Evolutionary conservation across 2,888 invertebrate genomes (phyloP).

Genomic region (Agriotes lineatus): DNA sequence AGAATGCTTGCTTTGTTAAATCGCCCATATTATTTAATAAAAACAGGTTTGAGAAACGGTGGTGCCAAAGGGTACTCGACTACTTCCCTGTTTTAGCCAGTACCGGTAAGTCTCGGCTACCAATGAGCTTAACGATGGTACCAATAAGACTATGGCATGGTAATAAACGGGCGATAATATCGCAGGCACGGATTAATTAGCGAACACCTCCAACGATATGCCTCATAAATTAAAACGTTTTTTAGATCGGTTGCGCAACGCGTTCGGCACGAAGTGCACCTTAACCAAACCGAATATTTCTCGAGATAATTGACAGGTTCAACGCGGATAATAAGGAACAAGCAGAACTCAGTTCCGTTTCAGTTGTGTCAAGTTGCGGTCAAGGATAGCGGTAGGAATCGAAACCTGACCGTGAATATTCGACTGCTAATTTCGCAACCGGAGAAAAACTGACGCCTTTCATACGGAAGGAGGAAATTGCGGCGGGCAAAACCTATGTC

Average conservation of each 20-base stretch:
- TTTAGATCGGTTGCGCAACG: background rate
- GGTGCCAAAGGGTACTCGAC: too few species aligned
- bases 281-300: slow-evolving; percentile 5
- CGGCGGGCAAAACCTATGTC: background rate
- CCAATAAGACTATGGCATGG: too few species aligned
- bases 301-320: slow-evolving; percentile 10
- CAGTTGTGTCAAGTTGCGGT: slow-evolving; percentile 22
- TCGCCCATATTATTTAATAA: background rate
- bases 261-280: background rate
- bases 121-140: background rate
- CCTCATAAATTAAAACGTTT: slow-evolving; percentile 4
- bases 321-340: slow-evolving; percentile 5
- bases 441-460: slow-evolving; percentile 27
- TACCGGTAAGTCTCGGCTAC: too few species aligned
- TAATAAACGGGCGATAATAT: slow-evolving; percentile 12
- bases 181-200: slow-evolving; percentile 21
- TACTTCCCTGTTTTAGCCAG: background rate
- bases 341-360: slow-evolving; percentile 10
- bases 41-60: too few species aligned
- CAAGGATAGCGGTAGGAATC: slow-evolving; percentile 25
- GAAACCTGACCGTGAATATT: slow-evolving; percentile 31
- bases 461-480: slow-evolving; percentile 22
- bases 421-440: slow-evolving; percentile 16
- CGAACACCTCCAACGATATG: slow-evolving; percentile 12
- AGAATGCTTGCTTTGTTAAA: background rate